A percentile compares a stretch with the other conserved stretches of the same genome.
Evolutionary conservation across 2,888 invertebrate genomes (phyloP).

Genomic region (Incurvaria masculella): DNA sequence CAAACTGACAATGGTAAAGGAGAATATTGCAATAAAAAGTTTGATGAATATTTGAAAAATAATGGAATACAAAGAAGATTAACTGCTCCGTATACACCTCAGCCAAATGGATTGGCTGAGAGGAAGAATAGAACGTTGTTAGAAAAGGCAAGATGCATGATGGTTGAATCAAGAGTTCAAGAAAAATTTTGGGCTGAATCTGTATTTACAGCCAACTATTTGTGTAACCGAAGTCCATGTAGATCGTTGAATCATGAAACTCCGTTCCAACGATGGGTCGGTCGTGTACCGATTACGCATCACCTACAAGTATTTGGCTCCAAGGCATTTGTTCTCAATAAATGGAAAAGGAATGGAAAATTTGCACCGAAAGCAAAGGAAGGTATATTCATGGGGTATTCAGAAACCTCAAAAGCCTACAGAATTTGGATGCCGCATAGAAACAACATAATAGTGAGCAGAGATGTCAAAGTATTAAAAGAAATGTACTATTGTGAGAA

Average conservation of each 20-base stretch:
- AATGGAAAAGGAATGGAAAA: conserved; percentile 15
- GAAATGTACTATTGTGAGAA: neutral
- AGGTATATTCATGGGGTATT: conserved; percentile 20
- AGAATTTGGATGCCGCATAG: conserved; percentile 15
- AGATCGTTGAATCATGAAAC: neutral
- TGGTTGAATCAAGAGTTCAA: no score
- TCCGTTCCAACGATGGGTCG: conserved; percentile 2
- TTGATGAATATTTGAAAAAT: no score
- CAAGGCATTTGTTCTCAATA: conserved; percentile 6
- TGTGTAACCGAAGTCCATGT: neutral
- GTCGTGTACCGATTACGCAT: neutral
- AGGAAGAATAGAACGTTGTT: no score
- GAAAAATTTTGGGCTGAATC: no score
- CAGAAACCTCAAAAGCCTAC: conserved; percentile 17
- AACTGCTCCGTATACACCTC: no score
- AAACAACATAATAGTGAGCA: neutral
- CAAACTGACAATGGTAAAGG: no score
- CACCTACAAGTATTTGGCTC: neutral
- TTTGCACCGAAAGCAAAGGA: conserved; percentile 17
- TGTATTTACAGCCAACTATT: conserved; percentile 4
- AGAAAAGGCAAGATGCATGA: no score
- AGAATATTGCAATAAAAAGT: no score
- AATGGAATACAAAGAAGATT: no score
- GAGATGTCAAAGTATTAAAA: neutral
- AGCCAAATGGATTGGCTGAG: no score